These are phyloP conservation scores for Nomada fabriciana DNA, from an alignment of 2,888 invertebrate genomes.

Conservation along the genomic window DNA sequence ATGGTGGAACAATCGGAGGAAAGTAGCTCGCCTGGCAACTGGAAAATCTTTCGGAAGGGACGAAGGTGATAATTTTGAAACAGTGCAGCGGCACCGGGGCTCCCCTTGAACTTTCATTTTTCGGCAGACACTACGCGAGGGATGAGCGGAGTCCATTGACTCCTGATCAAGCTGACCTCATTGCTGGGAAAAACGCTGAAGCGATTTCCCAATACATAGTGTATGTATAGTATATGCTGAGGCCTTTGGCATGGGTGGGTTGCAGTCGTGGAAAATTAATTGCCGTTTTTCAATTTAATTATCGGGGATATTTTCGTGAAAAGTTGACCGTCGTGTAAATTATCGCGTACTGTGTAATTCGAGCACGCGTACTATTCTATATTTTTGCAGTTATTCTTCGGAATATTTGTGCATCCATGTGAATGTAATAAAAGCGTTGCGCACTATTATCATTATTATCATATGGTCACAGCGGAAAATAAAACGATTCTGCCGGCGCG, in stretches of 20 bases:
- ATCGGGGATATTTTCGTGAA: not conserved
- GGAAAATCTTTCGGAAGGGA: conserved; percentile 5
- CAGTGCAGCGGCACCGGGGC: not conserved
- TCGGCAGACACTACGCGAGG: not conserved
- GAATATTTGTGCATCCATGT: too few species aligned
- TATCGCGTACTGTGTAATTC: too few species aligned
- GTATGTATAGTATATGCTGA: not conserved
- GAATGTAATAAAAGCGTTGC: too few species aligned
- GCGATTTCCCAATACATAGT: not conserved
- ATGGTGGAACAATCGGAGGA: conserved; percentile 13
- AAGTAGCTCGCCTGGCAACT: conserved; percentile 13
- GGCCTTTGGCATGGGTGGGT: too few species aligned
- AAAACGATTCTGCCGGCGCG: not conserved
- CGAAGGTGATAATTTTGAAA: conserved; percentile 30
- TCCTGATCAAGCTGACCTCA: conserved; percentile 2
- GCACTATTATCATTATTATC: too few species aligned
- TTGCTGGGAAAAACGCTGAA: not conserved
- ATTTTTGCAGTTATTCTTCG: too few species aligned
- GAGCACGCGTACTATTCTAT: too few species aligned
- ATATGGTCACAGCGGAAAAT: not conserved
- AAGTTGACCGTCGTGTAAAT: too few species aligned
- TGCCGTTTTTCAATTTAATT: not conserved
- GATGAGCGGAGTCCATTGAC: not conserved
- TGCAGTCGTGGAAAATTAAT: not conserved
- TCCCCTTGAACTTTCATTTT: conserved; percentile 18